Evolutionary conservation across 2,113 vertebrate genomes (phyloP).

Genomic region (Climacteris rufus): DNA sequence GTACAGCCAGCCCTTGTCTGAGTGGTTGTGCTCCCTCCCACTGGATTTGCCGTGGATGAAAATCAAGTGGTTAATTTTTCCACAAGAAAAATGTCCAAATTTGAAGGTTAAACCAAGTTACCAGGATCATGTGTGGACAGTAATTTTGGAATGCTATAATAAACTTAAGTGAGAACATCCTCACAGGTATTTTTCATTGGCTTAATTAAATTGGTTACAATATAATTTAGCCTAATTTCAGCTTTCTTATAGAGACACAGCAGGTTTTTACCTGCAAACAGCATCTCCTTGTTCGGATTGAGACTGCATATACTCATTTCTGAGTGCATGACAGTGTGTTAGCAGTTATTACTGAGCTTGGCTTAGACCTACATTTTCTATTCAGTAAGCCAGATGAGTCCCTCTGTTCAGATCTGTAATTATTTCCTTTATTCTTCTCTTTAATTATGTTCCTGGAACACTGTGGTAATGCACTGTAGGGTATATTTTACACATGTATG

Average conservation of each 20-base stretch:
- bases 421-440: conserved; percentile 26
- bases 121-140: background rate
- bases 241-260: background rate
- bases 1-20: background rate
- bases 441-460: conserved; percentile 26
- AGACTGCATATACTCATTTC: background rate
- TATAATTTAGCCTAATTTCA: background rate
- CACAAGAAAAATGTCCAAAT: background rate
- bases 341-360: conserved; percentile 1
- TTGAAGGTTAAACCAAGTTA: background rate
- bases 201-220: conserved; percentile 2
- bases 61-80: background rate
- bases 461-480: background rate
- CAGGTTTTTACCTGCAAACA: conserved; percentile 31
- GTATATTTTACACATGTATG: background rate
- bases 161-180: background rate
- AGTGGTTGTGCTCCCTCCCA: background rate
- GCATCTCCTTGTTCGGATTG: background rate
- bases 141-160: background rate
- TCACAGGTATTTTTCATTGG: background rate
- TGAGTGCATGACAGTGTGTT: background rate
- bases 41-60: background rate
- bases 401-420: conserved; percentile 8
- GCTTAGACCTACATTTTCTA: background rate
- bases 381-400: conserved; percentile 24